Percentiles rank a stretch among this genome's conserved stretches.
Evolutionary conservation across 1,140 invertebrate genomes (phyloP).

Genomic region (Drosophila lacteicornis): DNA sequence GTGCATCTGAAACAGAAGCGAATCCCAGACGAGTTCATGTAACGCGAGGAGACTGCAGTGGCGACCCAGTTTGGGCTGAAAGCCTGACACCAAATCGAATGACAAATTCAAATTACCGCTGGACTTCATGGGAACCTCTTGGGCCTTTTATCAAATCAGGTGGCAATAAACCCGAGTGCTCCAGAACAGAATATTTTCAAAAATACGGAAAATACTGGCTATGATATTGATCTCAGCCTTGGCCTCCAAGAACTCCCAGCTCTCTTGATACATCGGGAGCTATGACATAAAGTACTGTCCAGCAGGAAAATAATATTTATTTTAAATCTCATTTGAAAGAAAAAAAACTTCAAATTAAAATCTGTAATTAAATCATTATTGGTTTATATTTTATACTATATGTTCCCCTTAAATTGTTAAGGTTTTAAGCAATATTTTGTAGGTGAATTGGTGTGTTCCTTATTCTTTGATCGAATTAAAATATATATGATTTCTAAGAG

Average conservation of each 20-base stretch:
- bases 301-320: too few species aligned
- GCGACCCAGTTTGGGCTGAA: background rate
- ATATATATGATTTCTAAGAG: too few species aligned
- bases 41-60: background rate
- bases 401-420: too few species aligned
- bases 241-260: background rate
- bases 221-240: background rate
- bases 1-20: conserved; percentile 21
- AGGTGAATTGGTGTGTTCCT: too few species aligned
- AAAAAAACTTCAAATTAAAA: too few species aligned
- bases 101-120: conserved; percentile 29
- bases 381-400: too few species aligned
- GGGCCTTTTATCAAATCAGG: background rate
- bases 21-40: background rate
- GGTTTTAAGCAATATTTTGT: too few species aligned
- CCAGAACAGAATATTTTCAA: background rate
- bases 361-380: too few species aligned
- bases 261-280: too few species aligned
- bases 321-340: too few species aligned
- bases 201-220: background rate
- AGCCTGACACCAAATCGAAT: conserved; percentile 4
- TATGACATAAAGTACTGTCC: too few species aligned
- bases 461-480: too few species aligned
- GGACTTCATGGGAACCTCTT: conserved; percentile 10
- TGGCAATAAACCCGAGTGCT: background rate